These are phyloP conservation scores for Scelioninae gen. 1 DNA, from an alignment of 2,888 invertebrate genomes.

Conservation along the genomic window DNA sequence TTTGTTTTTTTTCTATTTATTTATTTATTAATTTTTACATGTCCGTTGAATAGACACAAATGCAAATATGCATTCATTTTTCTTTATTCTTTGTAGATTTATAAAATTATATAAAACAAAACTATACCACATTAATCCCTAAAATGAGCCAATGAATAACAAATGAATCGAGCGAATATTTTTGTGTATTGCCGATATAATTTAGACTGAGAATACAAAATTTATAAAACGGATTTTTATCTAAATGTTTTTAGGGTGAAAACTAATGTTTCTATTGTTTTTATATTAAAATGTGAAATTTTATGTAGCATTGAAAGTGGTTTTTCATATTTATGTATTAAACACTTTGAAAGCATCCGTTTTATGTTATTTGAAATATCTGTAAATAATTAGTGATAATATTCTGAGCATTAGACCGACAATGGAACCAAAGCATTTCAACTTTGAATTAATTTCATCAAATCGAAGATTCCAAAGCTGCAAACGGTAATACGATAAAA, in stretches of 20 bases:
- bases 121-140: conserved; percentile 21
- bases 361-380: conserved; percentile 20
- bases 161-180: conserved; percentile 9
- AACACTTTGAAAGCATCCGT: conserved; percentile 8
- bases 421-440: conserved; percentile 6
- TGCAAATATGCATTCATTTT: neutral
- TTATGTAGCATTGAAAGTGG: no score
- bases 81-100: neutral
- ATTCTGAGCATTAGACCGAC: conserved; percentile 7
- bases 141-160: conserved; percentile 23
- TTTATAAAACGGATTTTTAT: conserved; percentile 27
- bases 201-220: conserved; percentile 7
- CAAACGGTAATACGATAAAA: conserved; percentile 46
- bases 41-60: neutral
- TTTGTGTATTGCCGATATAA: conserved; percentile 15
- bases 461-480: conserved; percentile 37
- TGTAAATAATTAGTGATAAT: conserved; percentile 24
- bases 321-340: neutral
- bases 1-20: neutral
- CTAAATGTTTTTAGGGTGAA: neutral
- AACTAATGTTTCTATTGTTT: neutral
- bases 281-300: no score
- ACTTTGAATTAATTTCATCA: conserved; percentile 29
- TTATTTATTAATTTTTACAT: conserved; percentile 24
- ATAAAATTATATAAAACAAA: conserved; percentile 8